phyloP scores from a whole-genome alignment of 2,888 invertebrate genomes.

The Alcis repandata region DNA sequence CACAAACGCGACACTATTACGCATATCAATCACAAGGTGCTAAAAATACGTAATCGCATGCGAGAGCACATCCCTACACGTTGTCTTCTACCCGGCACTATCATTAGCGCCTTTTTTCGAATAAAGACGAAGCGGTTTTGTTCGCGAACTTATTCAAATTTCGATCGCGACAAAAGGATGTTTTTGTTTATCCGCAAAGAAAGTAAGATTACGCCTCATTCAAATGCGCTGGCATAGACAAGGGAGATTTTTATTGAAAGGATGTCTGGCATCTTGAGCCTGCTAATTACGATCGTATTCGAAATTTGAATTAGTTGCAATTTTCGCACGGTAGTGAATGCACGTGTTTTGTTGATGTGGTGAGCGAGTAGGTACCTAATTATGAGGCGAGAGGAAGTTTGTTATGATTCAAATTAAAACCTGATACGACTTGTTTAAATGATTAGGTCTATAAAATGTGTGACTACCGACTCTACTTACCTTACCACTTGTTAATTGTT shows the following conservation, averaged over 20 bases:
- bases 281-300: conserved; percentile 75
- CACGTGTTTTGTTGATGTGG: conserved; percentile 64
- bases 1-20: conserved; percentile 77
- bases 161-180: conserved; percentile 69
- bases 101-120: conserved; percentile 80
- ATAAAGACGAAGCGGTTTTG: conserved; percentile 41
- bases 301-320: conserved; percentile 63
- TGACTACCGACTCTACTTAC: neutral
- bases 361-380: conserved; percentile 68
- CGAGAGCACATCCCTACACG: conserved; percentile 76
- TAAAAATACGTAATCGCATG: conserved; percentile 81
- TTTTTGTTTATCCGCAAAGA: conserved; percentile 82
- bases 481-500: neutral
- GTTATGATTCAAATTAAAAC: conserved; percentile 53
- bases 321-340: conserved; percentile 73
- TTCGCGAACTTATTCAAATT: conserved; percentile 71
- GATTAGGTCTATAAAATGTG: neutral
- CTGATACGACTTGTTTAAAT: neutral
- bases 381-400: conserved; percentile 60
- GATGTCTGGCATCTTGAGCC: conserved; percentile 40
- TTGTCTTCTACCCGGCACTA: conserved; percentile 71
- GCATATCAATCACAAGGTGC: conserved; percentile 85
- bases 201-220: conserved; percentile 61
- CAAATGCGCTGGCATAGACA: conserved; percentile 60
- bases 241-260: conserved; percentile 54